Conservation (phyloP, 2,797 vertebrate genomes). For the Catharus ustulatus region DNA sequence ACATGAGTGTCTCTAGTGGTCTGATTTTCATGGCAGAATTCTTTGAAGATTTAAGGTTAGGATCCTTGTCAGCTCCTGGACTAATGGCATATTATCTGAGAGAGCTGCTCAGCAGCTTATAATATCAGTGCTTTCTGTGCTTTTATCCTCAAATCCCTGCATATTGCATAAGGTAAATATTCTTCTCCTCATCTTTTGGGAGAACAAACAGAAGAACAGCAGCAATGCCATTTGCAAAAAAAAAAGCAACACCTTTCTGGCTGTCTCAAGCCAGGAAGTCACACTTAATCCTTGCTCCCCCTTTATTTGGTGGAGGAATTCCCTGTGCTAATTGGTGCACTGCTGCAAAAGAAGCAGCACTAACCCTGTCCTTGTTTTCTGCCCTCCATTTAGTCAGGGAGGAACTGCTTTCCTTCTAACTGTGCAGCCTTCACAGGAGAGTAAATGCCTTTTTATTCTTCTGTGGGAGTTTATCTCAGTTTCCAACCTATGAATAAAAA, state of each 20-base stretch:
- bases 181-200: not conserved
- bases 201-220: not conserved
- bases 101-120: not conserved
- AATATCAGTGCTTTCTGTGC: not conserved
- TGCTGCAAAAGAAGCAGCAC: not conserved
- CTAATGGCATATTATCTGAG: not conserved
- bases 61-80: not conserved
- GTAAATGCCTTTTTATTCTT: conserved; percentile 18
- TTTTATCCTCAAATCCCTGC: not conserved
- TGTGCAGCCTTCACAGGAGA: not conserved
- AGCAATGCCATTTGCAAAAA: not conserved
- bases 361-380: not conserved
- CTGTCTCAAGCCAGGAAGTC: not conserved
- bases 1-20: not conserved
- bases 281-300: not conserved
- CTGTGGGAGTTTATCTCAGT: not conserved
- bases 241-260: not conserved
- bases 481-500: conserved; percentile 38
- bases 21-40: not conserved
- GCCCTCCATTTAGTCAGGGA: not conserved
- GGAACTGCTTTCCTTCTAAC: not conserved
- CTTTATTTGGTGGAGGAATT: not conserved
- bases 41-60: not conserved
- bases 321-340: not conserved
- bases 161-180: not conserved